Base-by-base conservation (phyloP, 2,113 vertebrate genomes). In the Orcinus orca region DNA sequence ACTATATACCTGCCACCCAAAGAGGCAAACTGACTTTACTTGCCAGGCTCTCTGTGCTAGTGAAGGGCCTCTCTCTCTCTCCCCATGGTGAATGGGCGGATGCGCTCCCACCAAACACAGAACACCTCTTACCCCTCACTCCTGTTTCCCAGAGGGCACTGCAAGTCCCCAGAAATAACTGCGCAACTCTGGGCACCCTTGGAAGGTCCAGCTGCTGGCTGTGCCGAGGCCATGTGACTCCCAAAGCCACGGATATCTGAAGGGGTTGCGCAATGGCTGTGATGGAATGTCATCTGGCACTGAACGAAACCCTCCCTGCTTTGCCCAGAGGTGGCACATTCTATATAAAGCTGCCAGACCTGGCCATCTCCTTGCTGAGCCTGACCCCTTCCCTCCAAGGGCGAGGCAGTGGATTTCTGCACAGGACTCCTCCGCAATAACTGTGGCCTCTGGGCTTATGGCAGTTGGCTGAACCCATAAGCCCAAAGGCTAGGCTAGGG, bases 321-420 rank as follows among this genome's bases (percentile, higher is more conserved):
- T 67, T 80, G 82, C 71, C 77, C 92, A 90, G 80, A 76, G 76
- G 74, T 36, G 18, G 85, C 33, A 5, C 9, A 67, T 92, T 96
- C 96, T 96, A 81, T 82, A 96, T 81, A 86, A 96, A 95, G 85
- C 93, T 89, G 73, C 62, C 93, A 83, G 74, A 97, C 70, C 83
- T 87, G 63, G 73, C 95, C 18, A 41, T 79, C 55, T 96, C 67
- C 65, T 50, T 31, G 25, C 53, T 91, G 50, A 80, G 67, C 1
- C 4, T 90, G 90, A 96, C 70, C 65, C 50, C 65, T 94, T 91
- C 26, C 44, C 29, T 23, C 12, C 89, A 93, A 94, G 63, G 80
- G 80, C 79, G 76, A 76, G 63, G n/a, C 58, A 1, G 20, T 7
- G 14, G 68, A 47, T 73, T 10, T 44, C 80, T 44, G 74, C 9